phyloP scores from a whole-genome alignment of 2,888 invertebrate genomes.

The Taenaris catops region DNA sequence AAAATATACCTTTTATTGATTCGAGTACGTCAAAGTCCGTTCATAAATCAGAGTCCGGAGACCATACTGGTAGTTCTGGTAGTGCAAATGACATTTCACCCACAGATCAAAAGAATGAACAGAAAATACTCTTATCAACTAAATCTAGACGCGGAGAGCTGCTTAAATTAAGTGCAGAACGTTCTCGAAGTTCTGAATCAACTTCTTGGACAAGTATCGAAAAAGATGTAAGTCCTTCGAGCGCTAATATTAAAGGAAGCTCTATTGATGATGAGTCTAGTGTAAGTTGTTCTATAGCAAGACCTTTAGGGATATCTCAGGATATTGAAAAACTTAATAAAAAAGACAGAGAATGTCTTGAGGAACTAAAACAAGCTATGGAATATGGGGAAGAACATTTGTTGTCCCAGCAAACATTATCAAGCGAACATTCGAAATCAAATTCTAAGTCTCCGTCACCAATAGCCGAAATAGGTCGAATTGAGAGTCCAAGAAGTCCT shows the following conservation, averaged over 20 bases:
- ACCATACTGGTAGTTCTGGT: slow-evolving; percentile 65
- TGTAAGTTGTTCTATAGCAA: slow-evolving; percentile 88
- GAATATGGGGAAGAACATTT: slow-evolving; percentile 75
- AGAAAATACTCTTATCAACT: slow-evolving; percentile 58
- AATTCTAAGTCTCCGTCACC: slow-evolving; percentile 67
- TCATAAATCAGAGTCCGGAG: slow-evolving; percentile 62
- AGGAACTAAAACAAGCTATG: slow-evolving; percentile 79
- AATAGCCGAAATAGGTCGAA: slow-evolving; percentile 56
- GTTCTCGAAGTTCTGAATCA: slow-evolving; percentile 88
- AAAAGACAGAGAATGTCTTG: slow-evolving; percentile 81
- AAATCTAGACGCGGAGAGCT: slow-evolving; percentile 76
- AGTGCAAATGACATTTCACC: slow-evolving; percentile 63
- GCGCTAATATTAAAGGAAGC: slow-evolving; percentile 82
- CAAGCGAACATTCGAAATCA: slow-evolving; percentile 69
- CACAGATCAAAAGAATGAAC: slow-evolving; percentile 55
- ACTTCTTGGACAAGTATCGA: slow-evolving; percentile 91
- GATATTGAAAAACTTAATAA: slow-evolving; percentile 84
- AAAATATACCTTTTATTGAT: slow-evolving; percentile 72
- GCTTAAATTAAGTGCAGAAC: slow-evolving; percentile 84
- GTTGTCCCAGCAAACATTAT: slow-evolving; percentile 58
- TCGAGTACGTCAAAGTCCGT: slow-evolving; percentile 56
- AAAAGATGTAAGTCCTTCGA: slow-evolving; percentile 83
- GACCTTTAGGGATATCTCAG: slow-evolving; percentile 88
- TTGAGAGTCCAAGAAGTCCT: slow-evolving; percentile 67
- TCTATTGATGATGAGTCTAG: slow-evolving; percentile 86